Percentiles rank a stretch among this genome's conserved stretches.
Evolutionary conservation across 2,888 invertebrate genomes (phyloP).

Genomic region (Pharmacophagus antenor): DNA sequence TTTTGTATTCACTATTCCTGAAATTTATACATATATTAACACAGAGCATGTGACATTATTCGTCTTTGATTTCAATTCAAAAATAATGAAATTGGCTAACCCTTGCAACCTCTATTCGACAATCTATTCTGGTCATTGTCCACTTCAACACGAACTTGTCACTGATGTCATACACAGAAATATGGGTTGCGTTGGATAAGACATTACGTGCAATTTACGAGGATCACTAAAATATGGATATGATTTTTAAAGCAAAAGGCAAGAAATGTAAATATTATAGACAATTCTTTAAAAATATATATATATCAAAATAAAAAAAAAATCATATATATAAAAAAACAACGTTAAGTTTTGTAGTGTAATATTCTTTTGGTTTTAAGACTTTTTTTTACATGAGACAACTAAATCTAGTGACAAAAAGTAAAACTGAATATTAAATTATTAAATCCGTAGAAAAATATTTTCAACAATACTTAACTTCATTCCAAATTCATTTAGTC

Average conservation of each 20-base stretch:
- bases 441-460: neutral
- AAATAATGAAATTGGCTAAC: neutral
- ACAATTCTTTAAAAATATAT: no score
- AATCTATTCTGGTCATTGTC: slow-evolving; percentile 24
- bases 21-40: neutral
- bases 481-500: slow-evolving; percentile 16
- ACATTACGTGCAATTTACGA: slow-evolving; percentile 5
- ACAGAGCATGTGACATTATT: neutral
- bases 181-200: slow-evolving; percentile 12
- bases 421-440: slow-evolving; percentile 6
- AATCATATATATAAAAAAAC: no score
- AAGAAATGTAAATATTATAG: no score
- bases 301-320: no score
- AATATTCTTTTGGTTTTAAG: no score
- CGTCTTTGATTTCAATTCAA: slow-evolving; percentile 1
- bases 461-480: slow-evolving; percentile 13
- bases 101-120: slow-evolving; percentile 10
- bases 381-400: neutral
- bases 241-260: neutral
- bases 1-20: no score
- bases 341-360: no score
- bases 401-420: neutral
- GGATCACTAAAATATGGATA: neutral
- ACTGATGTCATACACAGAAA: slow-evolving; percentile 22
- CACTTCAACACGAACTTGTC: slow-evolving; percentile 18